These are phyloP conservation scores for Piprites chloris DNA, from an alignment of 2,113 vertebrate genomes.

Conservation along the genomic window DNA sequence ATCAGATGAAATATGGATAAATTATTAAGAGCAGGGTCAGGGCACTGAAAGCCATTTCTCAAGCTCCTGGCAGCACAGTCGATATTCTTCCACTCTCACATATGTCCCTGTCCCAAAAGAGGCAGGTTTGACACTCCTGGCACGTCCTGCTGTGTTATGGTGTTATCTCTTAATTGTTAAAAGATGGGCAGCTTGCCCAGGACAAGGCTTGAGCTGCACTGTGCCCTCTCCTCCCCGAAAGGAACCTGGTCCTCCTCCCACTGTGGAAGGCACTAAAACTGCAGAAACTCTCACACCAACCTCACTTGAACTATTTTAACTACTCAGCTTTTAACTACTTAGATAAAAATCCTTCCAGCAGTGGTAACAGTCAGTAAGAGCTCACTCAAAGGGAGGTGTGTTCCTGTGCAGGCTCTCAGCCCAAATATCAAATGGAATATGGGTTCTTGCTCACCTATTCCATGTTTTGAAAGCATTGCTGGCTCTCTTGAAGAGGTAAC, in stretches of 20 bases:
- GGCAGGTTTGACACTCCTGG: neutral
- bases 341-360: neutral
- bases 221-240: neutral
- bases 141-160: neutral
- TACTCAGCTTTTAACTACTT: neutral
- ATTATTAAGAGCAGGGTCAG: neutral
- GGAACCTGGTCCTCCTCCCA: neutral
- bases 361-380: too few species aligned
- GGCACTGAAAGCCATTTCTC: neutral
- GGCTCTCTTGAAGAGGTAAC: constrained; percentile 97
- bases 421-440: neutral
- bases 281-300: neutral
- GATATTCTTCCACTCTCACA: neutral
- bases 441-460: constrained; percentile 84
- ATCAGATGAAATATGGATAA: neutral
- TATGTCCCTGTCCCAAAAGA: fast-evolving
- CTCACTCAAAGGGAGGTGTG: neutral
- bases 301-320: neutral
- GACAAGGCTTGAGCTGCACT: neutral
- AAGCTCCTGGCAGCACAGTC: neutral
- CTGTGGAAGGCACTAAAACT: neutral
- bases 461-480: constrained; percentile 98
- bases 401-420: neutral
- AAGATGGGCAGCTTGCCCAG: neutral
- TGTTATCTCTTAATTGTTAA: neutral